Evolutionary conservation across 1,140 invertebrate species (phyloP), one percentile per base, ranked within the genome.

Genomic region (Cherax quadricarinatus): DNA sequence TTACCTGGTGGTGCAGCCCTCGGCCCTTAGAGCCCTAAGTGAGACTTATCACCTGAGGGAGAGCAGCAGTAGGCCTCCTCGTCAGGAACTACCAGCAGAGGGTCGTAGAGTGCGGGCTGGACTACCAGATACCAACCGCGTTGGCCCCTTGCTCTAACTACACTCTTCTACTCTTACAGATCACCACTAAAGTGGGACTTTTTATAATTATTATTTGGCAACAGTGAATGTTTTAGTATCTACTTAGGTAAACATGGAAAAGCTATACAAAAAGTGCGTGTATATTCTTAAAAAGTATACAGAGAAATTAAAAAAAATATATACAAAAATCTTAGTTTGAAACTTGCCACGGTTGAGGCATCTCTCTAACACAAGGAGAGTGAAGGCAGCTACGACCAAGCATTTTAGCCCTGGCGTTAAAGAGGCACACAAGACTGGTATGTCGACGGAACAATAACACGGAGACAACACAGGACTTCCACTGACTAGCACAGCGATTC

Each of bases 341-440:
- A 73, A 78, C 48, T 87, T 89, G 87, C 87, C 87, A 89, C 70
- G 53, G 79, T 21, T 89, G 87, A 89, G 87, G 87, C 87, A 89
- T 89, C 87, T 82, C 79, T 89, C 87, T 89, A 82, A 62, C 24
- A 75, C 70, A 75, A n/a, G 70, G 70, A 75, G 16, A 75, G 70
- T 30, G 16, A 75, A 70, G 66, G 66, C 66, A 70, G 12, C 66
- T 70, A 70, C 18, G 14, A 70, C 66, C 14, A 18, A 70, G 66
- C 66, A 70, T 70, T 70, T 6, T 18, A 21, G 6, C 66, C 66
- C 14, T 70, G 66, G 66, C 0, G 24, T 75, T 75, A 75, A 75
- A 41, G 66, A 75, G 30, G 70, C 57, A 60, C 10, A 41, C 53
- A 62, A n/a, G 24, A 84, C 16, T 12, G 51, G 62, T 18, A 1